A percentile compares a stretch with the other conserved stretches of the same genome.
These are phyloP conservation scores for Fragum fragum DNA, from an alignment of 2,888 invertebrate species.

Conservation along the genomic window DNA sequence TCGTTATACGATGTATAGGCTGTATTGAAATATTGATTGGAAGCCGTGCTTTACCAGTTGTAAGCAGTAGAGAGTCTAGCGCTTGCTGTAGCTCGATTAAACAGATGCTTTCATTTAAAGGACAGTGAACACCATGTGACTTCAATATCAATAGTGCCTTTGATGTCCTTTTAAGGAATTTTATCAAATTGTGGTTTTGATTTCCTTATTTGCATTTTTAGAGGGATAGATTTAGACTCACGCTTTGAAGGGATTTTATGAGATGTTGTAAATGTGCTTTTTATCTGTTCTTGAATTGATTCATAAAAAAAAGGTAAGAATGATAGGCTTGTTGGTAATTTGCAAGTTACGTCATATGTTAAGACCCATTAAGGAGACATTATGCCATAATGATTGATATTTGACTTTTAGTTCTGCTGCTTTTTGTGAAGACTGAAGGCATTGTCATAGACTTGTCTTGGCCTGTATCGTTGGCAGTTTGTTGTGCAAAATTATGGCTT, in stretches of 20 bases:
- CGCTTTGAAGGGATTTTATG: background rate
- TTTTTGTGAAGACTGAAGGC: too few species aligned
- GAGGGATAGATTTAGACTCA: background rate
- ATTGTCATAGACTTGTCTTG: too few species aligned
- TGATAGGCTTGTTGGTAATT: too few species aligned
- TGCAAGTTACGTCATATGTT: too few species aligned
- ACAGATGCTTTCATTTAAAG: slow-evolving; percentile 17
- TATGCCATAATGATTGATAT: too few species aligned
- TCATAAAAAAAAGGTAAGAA: background rate
- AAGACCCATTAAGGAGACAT: too few species aligned
- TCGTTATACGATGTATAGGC: background rate
- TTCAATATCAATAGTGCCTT: slow-evolving; percentile 20
- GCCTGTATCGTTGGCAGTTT: too few species aligned
- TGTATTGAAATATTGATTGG: slow-evolving; percentile 39
- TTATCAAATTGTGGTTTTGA: background rate
- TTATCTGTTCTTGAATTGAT: background rate
- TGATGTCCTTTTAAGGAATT: background rate
- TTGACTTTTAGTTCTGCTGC: too few species aligned
- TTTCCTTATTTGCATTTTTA: background rate
- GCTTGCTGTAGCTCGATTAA: slow-evolving; percentile 1
- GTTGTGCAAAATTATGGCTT: too few species aligned
- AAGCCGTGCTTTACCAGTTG: slow-evolving; percentile 1
- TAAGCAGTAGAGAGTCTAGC: slow-evolving; percentile 5
- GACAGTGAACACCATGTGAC: slow-evolving; percentile 11
- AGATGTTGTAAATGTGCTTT: background rate